Evolutionary conservation across 2,888 invertebrate species (phyloP), one percentile per base, ranked within the genome.

Genomic region (Conistra vaccinii): DNA sequence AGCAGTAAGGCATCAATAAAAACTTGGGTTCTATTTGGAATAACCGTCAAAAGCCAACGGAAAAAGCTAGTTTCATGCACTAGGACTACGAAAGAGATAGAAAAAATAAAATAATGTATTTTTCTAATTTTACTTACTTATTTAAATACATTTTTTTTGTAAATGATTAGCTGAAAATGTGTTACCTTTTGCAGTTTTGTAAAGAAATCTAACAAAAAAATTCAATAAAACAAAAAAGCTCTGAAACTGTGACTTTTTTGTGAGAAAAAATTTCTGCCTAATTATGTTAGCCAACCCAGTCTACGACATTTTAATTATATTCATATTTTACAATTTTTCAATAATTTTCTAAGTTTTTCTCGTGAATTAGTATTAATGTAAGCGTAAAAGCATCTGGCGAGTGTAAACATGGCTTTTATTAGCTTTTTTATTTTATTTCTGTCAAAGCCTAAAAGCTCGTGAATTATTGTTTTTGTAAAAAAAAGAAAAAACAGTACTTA

Each of bases 401-500:
- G 76, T 89, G 80, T 81, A 73, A 81, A 82, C 60, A 74, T 74
- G 66, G 87, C 87, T 87, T 86, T 85, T 84, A 87, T 80, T 87
- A 87, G 86, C 83, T 79, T 88, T 86, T 86, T 84, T 81, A 72
- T 87, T 88, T 86, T 82, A 83, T 80, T 88, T 89, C 78, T 85
- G 79, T 87, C n/a, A 76, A 85, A 93, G 92, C 92, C 87, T 89
- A 88, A 84, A 92, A 93, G 92, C 92, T 88, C 78, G 84, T 87
- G 88, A 87, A 76, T 87, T 81, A 77, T 83, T 76, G 79, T 85
- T 88, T 82, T 81, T 82, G 80, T 85, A 72, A 84, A 84, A 26
- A 84, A 89, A 78, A 60, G 23, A 60, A 72, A 58, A 81, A 85
- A 83, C 78, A 87, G 88, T 96, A 96, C 96, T 96, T 94, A 96